Percentiles rank a stretch among this genome's conserved stretches.
Evolutionary conservation across 2,888 invertebrate genomes (phyloP).

Genomic region (Buathra laborator): DNA sequence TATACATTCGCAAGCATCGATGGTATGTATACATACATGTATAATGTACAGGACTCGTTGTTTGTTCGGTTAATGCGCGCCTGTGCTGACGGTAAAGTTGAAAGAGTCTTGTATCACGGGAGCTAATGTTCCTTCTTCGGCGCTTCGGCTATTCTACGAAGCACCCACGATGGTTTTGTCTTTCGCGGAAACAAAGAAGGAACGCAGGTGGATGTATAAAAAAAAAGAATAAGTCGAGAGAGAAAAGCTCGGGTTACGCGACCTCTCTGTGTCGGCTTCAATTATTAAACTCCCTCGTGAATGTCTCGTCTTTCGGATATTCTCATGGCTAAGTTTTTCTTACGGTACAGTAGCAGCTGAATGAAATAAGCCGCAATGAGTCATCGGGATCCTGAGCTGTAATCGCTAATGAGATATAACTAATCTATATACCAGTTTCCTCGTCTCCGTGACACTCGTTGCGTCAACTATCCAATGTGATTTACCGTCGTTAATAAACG

Average conservation of each 20-base stretch:
- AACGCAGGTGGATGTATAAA: neutral
- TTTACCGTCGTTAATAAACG: slow-evolving; percentile 65
- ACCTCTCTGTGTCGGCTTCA: neutral
- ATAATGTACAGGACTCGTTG: slow-evolving; percentile 11
- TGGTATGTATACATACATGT: neutral
- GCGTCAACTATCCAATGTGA: slow-evolving; percentile 56
- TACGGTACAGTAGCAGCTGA: neutral
- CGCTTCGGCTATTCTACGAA: neutral
- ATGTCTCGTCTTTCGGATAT: neutral
- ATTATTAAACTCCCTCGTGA: neutral
- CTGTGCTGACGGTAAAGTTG: neutral
- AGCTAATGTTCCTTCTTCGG: slow-evolving; percentile 10
- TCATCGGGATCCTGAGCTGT: neutral
- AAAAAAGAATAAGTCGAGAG: slow-evolving; percentile 18
- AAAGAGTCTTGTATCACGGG: slow-evolving; percentile 13
- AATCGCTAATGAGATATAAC: neutral
- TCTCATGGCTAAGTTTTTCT: neutral
- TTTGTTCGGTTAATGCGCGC: slow-evolving; percentile 48
- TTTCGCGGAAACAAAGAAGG: neutral
- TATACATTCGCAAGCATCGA: neutral
- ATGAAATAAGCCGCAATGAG: neutral
- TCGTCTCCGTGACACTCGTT: slow-evolving; percentile 33
- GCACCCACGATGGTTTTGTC: neutral
- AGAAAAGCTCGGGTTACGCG: slow-evolving; percentile 28
- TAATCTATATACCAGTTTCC: slow-evolving; percentile 2